A percentile compares a stretch with the other conserved stretches of the same genome.
phyloP scores from a whole-genome alignment of 2,113 vertebrate species.

The Fulmarus glacialis region DNA sequence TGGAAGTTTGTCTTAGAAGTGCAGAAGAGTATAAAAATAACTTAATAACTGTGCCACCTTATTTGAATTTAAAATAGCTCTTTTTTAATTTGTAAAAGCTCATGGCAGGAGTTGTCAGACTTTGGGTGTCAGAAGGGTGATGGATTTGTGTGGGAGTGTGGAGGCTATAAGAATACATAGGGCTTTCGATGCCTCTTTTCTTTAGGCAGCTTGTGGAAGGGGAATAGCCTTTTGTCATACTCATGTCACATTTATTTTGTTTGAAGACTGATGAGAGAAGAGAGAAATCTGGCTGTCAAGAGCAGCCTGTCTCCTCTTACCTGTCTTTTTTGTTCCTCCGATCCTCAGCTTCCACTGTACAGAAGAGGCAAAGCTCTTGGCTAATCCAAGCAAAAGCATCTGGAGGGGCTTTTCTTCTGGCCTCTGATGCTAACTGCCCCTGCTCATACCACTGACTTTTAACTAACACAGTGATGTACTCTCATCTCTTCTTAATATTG shows the following conservation, averaged over 20 bases:
- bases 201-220: background rate
- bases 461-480: background rate
- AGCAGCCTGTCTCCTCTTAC: background rate
- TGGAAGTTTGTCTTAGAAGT: constrained; percentile 1
- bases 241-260: background rate
- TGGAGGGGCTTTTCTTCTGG: background rate
- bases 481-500: background rate
- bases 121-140: constrained; percentile 30
- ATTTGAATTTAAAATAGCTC: constrained; percentile 38
- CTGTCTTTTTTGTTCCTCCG: background rate
- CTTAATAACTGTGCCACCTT: constrained; percentile 7
- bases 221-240: constrained; percentile 33
- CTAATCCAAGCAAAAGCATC: background rate
- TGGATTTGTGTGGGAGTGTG: constrained; percentile 1
- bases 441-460: background rate
- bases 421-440: background rate
- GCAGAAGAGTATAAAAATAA: constrained; percentile 15
- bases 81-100: constrained; percentile 35
- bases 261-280: constrained; percentile 6
- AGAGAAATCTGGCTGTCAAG: constrained; percentile 13
- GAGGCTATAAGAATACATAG: background rate
- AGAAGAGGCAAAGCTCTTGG: background rate
- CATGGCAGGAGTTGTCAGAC: constrained; percentile 7
- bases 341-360: background rate
- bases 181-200: background rate